Base-by-base conservation (phyloP, 2,113 vertebrate genomes). In the Hippopotamus amphibius region DNA sequence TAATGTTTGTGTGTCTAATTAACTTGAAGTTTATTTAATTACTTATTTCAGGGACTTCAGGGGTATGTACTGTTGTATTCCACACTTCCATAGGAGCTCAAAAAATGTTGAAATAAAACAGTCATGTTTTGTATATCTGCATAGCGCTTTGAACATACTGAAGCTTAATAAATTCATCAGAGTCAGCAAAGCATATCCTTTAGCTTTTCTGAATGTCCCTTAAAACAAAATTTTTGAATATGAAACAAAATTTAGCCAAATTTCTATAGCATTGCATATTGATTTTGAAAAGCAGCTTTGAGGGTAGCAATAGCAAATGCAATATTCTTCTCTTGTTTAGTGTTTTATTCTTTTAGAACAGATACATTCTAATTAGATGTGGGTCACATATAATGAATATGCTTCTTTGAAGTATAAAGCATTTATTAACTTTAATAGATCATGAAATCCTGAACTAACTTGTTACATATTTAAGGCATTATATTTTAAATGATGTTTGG, bases 251-350 rank as follows among this genome's bases (percentile, higher is more conserved):
- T 55, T 95, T 84, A 83, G 37, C 68, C 48, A 91, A n/a, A 8
- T 68, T 93, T 84, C 13, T 72, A 5, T 48, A 91, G 14, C 5
- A n/a, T 19, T 88, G 22, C 14, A 61, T 50, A 61, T 55, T 90
- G 50, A n/a, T 53, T 95, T 96, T 93, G 65, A 71, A 88, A 85
- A 94, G 8, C 43, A 24, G 15, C 24, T 95, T 95, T 71, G 12
- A 85, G 14, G 41, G 33, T 91, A 24, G 55, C 7, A 33, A 16
- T 55, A 72, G 37, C 26, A 88, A 90, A 90, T 93, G 7, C 90
- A 84, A 65, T 85, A 65, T 50, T 57, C 10, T 80, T 96, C 72
- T 68, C 63, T 82, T 13, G 43, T 71, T 93, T 84, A 16, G 8
- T 87, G 71, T 84, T 90, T 93, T 86, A 55, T 48, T 90, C 6